phyloP scores from a whole-genome alignment of 1,140 invertebrate genomes.

The Drosophila mauritiana region DNA sequence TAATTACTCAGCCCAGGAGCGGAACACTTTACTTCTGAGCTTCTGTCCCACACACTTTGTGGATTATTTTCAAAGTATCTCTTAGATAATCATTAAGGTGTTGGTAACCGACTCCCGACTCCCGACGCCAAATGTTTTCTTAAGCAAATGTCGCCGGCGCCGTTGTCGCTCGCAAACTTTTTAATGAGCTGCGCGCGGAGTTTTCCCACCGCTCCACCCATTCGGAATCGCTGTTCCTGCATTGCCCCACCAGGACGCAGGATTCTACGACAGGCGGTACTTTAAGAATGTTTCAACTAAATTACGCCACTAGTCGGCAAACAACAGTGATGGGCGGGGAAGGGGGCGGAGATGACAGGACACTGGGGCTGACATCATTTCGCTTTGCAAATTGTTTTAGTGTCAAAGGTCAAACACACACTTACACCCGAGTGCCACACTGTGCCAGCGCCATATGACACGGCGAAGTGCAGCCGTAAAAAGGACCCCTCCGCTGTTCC shows the following conservation, averaged over 20 bases:
- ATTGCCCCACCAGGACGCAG: conserved; percentile 5
- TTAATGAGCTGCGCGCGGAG: conserved; percentile 70
- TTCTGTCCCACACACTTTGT: conserved; percentile 13
- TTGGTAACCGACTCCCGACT: conserved; percentile 24
- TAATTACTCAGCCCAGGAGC: conserved; percentile 60
- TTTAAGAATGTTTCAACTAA: conserved; percentile 81
- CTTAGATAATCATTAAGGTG: conserved; percentile 73
- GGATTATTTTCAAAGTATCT: conserved; percentile 76
- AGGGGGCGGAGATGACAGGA: not conserved
- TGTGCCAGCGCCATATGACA: conserved; percentile 60
- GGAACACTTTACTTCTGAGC: conserved; percentile 67
- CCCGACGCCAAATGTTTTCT: conserved; percentile 60
- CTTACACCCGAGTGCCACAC: conserved; percentile 25
- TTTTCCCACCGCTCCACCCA: conserved; percentile 19
- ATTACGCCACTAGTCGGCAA: conserved; percentile 50
- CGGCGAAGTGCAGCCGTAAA: conserved; percentile 72
- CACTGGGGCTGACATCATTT: conserved; percentile 73
- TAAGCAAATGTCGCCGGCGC: conserved; percentile 67
- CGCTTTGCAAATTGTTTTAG: conserved; percentile 80
- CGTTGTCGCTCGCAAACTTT: conserved; percentile 71
- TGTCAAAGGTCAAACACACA: conserved; percentile 78
- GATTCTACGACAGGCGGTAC: conserved; percentile 56
- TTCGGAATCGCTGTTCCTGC: conserved; percentile 1
- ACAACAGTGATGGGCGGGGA: not conserved
- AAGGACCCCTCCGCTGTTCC: conserved; percentile 35